A percentile compares a stretch with the other conserved stretches of the same genome.
These are phyloP conservation scores for Azorinus chamasolen DNA, from an alignment of 2,888 invertebrate genomes.

Conservation along the genomic window DNA sequence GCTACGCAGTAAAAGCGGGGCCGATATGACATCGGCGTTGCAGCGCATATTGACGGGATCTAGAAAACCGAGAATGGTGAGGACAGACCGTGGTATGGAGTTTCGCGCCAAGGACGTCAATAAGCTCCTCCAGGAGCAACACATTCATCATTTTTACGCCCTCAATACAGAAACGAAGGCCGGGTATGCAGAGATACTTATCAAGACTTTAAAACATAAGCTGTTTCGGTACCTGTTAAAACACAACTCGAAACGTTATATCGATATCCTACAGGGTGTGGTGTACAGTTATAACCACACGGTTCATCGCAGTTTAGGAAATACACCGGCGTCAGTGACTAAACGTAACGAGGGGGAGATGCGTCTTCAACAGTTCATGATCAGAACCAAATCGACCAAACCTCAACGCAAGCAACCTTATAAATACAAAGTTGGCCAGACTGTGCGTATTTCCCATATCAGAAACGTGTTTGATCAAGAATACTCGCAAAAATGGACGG, in stretches of 20 bases:
- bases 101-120: slow-evolving; percentile 28
- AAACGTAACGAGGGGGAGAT: slow-evolving; percentile 22
- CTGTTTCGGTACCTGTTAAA: slow-evolving; percentile 15
- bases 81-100: slow-evolving; percentile 29
- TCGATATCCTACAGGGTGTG: slow-evolving; percentile 27
- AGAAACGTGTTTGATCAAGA: slow-evolving; percentile 40
- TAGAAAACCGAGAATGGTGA: slow-evolving; percentile 40
- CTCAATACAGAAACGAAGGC: too few relatives aligned
- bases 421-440: slow-evolving; percentile 42
- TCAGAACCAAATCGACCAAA: background rate
- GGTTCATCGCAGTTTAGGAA: slow-evolving; percentile 26
- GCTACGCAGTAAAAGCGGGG: slow-evolving; percentile 37
- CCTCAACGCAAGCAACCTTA: slow-evolving; percentile 2
- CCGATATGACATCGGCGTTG: slow-evolving; percentile 25
- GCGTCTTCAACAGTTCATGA: slow-evolving; percentile 20
- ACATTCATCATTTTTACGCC: too few relatives aligned
- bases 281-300: slow-evolving; percentile 38
- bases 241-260: slow-evolving; percentile 14
- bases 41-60: slow-evolving; percentile 22
- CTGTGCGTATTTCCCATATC: slow-evolving; percentile 36
- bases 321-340: slow-evolving; percentile 13
- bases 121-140: too few relatives aligned
- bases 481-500: slow-evolving; percentile 57
- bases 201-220: slow-evolving; percentile 23
- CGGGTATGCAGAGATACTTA: slow-evolving; percentile 32